Percentiles rank a stretch among this genome's conserved stretches.
phyloP scores from a whole-genome alignment of 2,888 invertebrate genomes.

The Tenthredo scrophulariae region DNA sequence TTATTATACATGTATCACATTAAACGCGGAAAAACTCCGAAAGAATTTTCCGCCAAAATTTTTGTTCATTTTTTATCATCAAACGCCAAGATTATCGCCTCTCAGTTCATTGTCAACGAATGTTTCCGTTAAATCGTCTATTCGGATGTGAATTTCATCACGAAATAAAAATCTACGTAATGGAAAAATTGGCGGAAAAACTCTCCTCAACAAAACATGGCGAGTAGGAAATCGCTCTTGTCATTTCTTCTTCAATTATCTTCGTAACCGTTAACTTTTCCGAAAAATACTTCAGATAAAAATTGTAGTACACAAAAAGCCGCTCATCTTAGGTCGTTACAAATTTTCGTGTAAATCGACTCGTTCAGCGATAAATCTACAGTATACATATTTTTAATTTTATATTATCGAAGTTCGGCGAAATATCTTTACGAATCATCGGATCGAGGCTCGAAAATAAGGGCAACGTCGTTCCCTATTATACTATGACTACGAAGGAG shows the following conservation, averaged over 20 bases:
- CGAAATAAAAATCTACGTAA: not conserved
- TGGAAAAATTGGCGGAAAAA: not conserved
- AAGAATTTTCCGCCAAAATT: too few relatives aligned
- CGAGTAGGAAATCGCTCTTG: too few relatives aligned
- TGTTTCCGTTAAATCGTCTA: not conserved
- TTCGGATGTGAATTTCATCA: not conserved
- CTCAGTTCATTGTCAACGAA: not conserved
- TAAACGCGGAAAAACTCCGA: too few relatives aligned
- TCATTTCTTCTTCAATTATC: not conserved
- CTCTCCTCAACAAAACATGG: too few relatives aligned
- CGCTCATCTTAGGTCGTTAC: not conserved
- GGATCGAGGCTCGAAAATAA: not conserved
- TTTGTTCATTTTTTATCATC: too few relatives aligned
- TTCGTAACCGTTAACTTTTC: not conserved
- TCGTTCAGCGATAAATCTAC: not conserved
- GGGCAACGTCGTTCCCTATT: not conserved
- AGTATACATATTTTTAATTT: not conserved
- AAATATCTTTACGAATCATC: not conserved
- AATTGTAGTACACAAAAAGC: not conserved
- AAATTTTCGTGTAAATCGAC: not conserved
- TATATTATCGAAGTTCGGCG: not conserved
- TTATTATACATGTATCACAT: too few relatives aligned
- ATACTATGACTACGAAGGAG: not conserved
- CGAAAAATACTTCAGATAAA: not conserved
- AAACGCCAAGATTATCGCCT: too few relatives aligned